Percentiles rank a stretch among this genome's conserved stretches.
phyloP scores from a whole-genome alignment of 2,113 vertebrate genomes.

The Mellivora capensis region DNA sequence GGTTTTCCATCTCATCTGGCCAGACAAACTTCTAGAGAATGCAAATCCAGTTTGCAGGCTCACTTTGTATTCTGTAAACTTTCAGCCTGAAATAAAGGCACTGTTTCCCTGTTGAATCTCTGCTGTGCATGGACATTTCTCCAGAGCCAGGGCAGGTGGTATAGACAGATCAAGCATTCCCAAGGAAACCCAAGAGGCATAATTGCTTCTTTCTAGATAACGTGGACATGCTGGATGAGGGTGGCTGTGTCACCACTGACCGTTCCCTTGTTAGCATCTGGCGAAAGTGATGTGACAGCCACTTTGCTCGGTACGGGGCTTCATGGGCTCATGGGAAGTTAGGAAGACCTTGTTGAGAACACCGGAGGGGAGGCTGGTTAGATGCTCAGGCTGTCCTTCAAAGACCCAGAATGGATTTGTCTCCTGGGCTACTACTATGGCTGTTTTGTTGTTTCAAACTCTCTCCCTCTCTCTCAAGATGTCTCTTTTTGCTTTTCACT shows the following conservation, averaged over 20 bases:
- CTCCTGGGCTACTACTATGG: not conserved
- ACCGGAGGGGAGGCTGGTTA: accelerated
- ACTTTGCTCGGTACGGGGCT: not conserved
- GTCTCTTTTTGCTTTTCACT: not conserved
- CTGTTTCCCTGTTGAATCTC: not conserved
- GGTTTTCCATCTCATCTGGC: not conserved
- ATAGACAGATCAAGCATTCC: not conserved
- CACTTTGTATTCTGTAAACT: conserved; percentile 41
- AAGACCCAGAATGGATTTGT: not conserved
- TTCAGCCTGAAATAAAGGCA: not conserved
- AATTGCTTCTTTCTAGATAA: not conserved
- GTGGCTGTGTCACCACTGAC: accelerated
- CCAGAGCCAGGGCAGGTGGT: not conserved
- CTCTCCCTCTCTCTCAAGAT: not conserved
- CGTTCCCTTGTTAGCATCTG: not conserved
- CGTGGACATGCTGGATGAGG: accelerated
- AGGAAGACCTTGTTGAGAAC: not conserved
- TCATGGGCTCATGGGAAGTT: no score
- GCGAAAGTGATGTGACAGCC: not conserved
- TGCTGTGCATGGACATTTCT: not conserved
- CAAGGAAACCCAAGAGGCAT: not conserved
- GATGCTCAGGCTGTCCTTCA: not conserved
- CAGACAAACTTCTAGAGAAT: conserved; percentile 37
- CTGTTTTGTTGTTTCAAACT: no score
- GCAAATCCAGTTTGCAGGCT: conserved; percentile 51